phyloP scores from a whole-genome alignment of 2,797 vertebrate species.

The Heterohyrax brucei region DNA sequence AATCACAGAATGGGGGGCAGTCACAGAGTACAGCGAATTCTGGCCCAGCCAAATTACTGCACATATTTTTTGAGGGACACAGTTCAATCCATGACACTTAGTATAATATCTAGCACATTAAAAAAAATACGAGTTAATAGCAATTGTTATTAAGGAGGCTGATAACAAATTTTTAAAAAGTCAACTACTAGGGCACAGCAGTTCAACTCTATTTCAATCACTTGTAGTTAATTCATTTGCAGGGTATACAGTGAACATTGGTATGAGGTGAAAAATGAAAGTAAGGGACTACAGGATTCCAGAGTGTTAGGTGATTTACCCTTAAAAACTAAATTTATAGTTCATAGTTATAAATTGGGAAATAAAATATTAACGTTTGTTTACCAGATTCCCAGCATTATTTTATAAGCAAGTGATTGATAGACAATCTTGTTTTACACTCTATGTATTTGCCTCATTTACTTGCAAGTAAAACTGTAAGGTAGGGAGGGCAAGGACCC shows the following conservation, averaged over 20 bases:
- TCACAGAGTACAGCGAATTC: too few relatives aligned
- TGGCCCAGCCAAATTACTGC: too few relatives aligned
- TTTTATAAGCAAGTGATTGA: constrained; percentile 22
- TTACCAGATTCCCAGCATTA: constrained; percentile 38
- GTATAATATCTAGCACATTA: not conserved
- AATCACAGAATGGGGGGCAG: too few relatives aligned
- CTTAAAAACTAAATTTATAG: constrained; percentile 23
- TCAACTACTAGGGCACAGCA: not conserved
- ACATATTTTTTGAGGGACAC: too few relatives aligned
- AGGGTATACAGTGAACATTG: not conserved
- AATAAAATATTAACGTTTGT: constrained; percentile 31
- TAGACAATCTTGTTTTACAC: constrained; percentile 21
- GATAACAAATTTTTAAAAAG: constrained; percentile 39
- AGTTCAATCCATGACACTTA: not conserved
- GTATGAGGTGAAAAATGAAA: constrained; percentile 17
- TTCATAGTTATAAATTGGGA: not conserved
- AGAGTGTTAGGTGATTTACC: not conserved
- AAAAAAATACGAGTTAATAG: not conserved
- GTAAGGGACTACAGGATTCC: constrained; percentile 6
- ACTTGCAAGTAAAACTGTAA: not conserved
- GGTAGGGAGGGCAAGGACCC: not conserved
- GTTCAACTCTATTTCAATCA: not conserved
- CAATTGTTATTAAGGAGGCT: constrained; percentile 58
- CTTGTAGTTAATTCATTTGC: constrained; percentile 23
- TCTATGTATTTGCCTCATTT: constrained; percentile 9